Percentiles rank a stretch among this genome's conserved stretches.
Evolutionary conservation across 2,113 vertebrate genomes (phyloP).

Genomic region (Pluvianellus socialis): DNA sequence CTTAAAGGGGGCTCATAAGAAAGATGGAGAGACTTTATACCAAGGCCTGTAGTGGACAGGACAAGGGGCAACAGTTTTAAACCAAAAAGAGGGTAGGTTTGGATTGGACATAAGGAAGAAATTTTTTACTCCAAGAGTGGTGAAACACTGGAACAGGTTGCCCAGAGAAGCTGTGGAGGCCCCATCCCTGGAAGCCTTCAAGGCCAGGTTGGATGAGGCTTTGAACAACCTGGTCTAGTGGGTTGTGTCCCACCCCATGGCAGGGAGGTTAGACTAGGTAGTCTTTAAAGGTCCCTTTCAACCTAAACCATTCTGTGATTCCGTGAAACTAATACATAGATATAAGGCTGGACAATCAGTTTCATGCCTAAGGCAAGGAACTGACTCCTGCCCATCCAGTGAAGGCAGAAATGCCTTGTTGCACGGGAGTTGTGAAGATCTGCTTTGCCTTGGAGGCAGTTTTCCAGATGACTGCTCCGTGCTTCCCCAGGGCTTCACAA

Average conservation of each 20-base stretch:
- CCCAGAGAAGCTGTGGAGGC: not conserved
- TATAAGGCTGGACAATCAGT: not conserved
- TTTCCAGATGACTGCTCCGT: not conserved
- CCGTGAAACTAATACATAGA: not conserved
- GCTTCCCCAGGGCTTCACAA: not conserved
- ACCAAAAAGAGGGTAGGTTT: not conserved
- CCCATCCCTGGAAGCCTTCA: not conserved
- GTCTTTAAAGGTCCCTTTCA: not conserved
- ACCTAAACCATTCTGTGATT: not conserved
- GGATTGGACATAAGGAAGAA: not conserved
- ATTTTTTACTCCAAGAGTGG: not conserved
- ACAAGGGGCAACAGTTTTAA: not conserved
- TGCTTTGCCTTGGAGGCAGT: not conserved
- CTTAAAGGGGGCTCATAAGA: not conserved
- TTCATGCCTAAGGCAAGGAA: not conserved
- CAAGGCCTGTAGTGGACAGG: not conserved
- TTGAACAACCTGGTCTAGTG: not conserved
- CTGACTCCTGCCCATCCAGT: not conserved
- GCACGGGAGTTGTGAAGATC: not conserved
- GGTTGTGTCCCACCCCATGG: not conserved
- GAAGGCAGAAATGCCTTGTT: not conserved
- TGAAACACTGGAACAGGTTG: not conserved
- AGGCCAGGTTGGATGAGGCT: not conserved
- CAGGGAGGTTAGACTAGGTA: accelerated
- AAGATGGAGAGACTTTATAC: not conserved